A percentile compares a stretch with the other conserved stretches of the same genome.
Conservation (phyloP, 2,888 invertebrate genomes). For the Taenaris catops region DNA sequence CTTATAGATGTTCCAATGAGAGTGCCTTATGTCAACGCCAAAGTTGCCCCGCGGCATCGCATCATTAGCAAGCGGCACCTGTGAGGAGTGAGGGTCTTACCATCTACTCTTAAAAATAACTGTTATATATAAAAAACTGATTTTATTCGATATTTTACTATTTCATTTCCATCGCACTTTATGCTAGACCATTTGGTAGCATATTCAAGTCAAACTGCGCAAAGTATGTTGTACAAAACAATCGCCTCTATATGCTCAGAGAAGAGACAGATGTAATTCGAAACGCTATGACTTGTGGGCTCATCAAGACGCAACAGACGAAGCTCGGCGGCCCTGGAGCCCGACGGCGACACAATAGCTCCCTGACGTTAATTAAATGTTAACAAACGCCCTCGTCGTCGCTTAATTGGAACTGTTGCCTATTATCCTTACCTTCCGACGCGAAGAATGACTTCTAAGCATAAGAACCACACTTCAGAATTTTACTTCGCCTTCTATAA, state of each 20-base stretch:
- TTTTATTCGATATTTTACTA: constrained; percentile 13
- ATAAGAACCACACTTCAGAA: constrained; percentile 58
- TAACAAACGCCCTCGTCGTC: constrained; percentile 78
- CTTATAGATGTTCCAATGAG: constrained; percentile 40
- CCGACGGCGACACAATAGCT: constrained; percentile 68
- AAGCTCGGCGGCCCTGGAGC: constrained; percentile 50
- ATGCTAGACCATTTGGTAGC: background rate
- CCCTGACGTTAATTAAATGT: constrained; percentile 78
- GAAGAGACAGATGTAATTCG: constrained; percentile 48
- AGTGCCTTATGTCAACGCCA: constrained; percentile 40
- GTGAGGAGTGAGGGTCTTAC: constrained; percentile 33
- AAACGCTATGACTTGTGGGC: constrained; percentile 54
- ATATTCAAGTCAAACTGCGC: constrained; percentile 16
- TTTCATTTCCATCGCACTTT: constrained; percentile 23
- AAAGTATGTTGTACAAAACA: constrained; percentile 28
- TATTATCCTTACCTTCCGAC: constrained; percentile 75
- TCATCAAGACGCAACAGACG: constrained; percentile 49
- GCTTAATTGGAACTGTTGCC: constrained; percentile 79
- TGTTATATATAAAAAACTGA: constrained; percentile 30
- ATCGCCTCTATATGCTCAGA: constrained; percentile 23
- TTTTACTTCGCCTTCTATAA: constrained; percentile 51
- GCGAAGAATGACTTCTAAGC: constrained; percentile 63
- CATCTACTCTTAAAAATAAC: constrained; percentile 29
- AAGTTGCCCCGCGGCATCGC: constrained; percentile 38
- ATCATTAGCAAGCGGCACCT: constrained; percentile 54